Evolutionary conservation across 2,888 invertebrate species (phyloP), one percentile per base, ranked within the genome.

Genomic region (Thereva unica): DNA sequence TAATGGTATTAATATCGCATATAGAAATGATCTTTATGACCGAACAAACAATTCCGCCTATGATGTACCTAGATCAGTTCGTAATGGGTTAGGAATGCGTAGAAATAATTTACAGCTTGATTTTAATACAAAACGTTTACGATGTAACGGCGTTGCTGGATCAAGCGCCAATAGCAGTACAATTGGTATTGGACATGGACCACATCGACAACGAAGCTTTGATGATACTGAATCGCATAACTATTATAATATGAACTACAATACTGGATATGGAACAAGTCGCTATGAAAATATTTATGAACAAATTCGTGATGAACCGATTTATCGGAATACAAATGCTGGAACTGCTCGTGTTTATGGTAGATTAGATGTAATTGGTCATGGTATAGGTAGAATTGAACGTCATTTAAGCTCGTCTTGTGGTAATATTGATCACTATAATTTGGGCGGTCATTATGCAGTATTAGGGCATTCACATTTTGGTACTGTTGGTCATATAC

Each of bases 391-490:
- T 12, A 80, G 87, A 69, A 86, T 86, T 70, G 86, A 84, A 72
- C 79, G 86, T 5, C 85, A 85, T 73, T 80, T 87, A 67, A 87
- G 87, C 64, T 87, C 87, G 0, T 87, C 87, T n/a, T 87, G 87
- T 75, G 86, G 87, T 66, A 86, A 86, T 75, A 84, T 84, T 66
- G 82, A 82, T 73, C 82, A 82, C 70, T 82, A 81, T 53, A 82
- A 82, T 72, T 72, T 81, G 7, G 81, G 81, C 4, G 80, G 81
- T 0, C 81, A 81, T 59, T 81, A 81, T 66, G 81, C 81, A 0
- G 80, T 81, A 5, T 70, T 81, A 52, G 81, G 81, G 0, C 81
- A 80, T 69, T 81, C 81, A 1, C 81, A 81, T 70, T 80, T 78
- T n/a, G 80, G 81, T 34, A 80, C 81, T 0, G 80, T 82, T 3